Base-by-base conservation (phyloP, 2,888 invertebrate species). In the Scaptomyza tumidula region DNA sequence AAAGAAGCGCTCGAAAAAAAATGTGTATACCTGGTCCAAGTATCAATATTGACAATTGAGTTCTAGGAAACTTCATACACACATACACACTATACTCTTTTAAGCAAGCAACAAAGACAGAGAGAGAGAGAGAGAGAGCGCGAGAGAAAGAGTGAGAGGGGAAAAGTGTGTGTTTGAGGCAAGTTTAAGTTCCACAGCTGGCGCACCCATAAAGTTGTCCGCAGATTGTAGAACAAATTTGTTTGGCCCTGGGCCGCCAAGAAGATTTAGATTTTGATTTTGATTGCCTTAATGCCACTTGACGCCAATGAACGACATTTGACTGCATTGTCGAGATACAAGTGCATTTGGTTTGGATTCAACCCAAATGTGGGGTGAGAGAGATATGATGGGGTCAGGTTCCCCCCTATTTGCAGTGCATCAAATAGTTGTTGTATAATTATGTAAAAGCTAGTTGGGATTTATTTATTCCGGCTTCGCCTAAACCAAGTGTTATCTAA, bases 231-330 rank as follows among this genome's bases (percentile, higher is more conserved):
- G 65, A 14, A 71, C 69, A 71, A 68, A 76, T 65, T 71, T 67
- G 58, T 67, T 48, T 48, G 69, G 62, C 43, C 46, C 64, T 48
- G 62, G 61, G 24, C 55, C 49, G 4, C 33, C 16, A 16, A 41
- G 37, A 41, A 66, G 72, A 52, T 67, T 71, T 60, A 75, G 82
- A 85, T 85, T 86, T 73, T 70, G 72, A 52, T 67, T 71, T 60
- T 74, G 82, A 85, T 85, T 86, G 75, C 71, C 75, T 73, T 86
- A 85, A 88, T 85, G 72, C 84, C 78, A 83, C 88, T 85, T 88
- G 80, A 80, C 61, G 78, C 75, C 83, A 75, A 88, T 88, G 78
- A 68, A 86, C 71, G 66, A 57, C 71, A 69, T 56, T 66, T 62
- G 62, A 71, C 50, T 70, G 79, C 54, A 61, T 61, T 55, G 63